Base-by-base conservation (phyloP, 2,113 vertebrate genomes). In the Nothoprocta pentlandii region DNA sequence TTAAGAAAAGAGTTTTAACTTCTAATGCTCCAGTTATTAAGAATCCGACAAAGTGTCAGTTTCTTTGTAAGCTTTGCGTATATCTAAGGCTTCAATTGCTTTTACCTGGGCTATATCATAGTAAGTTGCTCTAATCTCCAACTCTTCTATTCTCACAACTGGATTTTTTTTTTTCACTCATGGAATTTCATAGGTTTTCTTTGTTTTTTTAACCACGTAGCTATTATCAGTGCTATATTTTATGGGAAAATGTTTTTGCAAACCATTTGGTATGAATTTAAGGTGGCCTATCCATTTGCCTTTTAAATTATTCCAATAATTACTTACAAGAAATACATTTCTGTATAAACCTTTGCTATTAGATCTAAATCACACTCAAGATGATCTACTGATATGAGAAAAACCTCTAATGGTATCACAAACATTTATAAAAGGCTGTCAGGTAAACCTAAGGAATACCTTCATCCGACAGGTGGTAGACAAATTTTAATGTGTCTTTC, bases 291-390 rank as follows among this genome's bases (percentile, higher is more conserved):
- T 28, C 19, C 8, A 36, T 14, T 42, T 73, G 34, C 9, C 25
- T 62, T 58, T 20, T 56, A 53, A 34, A 9, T 74, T 44, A 51
- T 83, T 76, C 1, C 30, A 47, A 61, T 47, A 46, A 12, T 44
- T 74, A 39, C 7, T 30, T 87, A 30, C 54, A 1, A 4, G 14
- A 36, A 20, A 2, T 0, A 2, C 39, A 3, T 46, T 53, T 53
- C 23, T 75, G 71, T 87, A 36, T 51, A 81, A 85, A 30, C 36
- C 2, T 54, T 63, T 0, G 1, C 44, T 44, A 13, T 46, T 89
- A 54, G 20, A 46, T 49, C 14, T 30, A 39, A 74, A 66, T 53
- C 16, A 30, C 36, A 59, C 10, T 59, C 13, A 61, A 12, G 78
- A 21, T 41, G n/a, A 80, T 20, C 12, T 39, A 67, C n/a, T 49